Evolutionary conservation across 2,113 vertebrate species (phyloP).

Genomic region (Phrynocephalus versicolor): DNA sequence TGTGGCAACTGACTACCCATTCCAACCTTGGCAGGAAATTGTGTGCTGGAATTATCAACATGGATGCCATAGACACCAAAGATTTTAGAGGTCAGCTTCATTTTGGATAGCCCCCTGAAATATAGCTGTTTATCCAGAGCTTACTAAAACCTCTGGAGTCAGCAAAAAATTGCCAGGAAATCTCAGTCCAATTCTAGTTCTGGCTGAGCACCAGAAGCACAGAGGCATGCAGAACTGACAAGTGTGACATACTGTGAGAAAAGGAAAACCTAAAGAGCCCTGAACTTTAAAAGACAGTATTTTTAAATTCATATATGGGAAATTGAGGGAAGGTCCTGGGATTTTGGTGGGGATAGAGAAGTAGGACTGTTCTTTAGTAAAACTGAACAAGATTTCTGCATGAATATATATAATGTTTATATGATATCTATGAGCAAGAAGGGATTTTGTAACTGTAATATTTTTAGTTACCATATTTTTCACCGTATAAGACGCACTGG

Average conservation of each 20-base stretch:
- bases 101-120: conserved; percentile 41
- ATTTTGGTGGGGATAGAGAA: not conserved
- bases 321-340: not conserved
- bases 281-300: not conserved
- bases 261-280: conserved; percentile 9
- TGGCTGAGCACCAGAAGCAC: not conserved
- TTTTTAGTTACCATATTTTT: not conserved
- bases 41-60: not conserved
- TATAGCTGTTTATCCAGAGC: conserved; percentile 16
- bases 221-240: conserved; percentile 28
- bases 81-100: not conserved
- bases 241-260: conserved; percentile 1
- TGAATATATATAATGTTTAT: not conserved
- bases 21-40: not conserved
- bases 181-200: not conserved
- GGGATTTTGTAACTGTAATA: not conserved
- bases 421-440: not conserved
- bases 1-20: not conserved
- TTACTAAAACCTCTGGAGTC: conserved; percentile 14
- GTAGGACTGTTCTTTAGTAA: not conserved
- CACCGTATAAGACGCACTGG: too few relatives aligned
- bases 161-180: conserved; percentile 46
- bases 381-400: not conserved
- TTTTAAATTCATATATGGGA: conserved; percentile 7
- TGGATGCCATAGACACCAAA: conserved; percentile 1